Base-by-base conservation (phyloP, 2,797 vertebrate species). In the Enteromius argenteus region DNA sequence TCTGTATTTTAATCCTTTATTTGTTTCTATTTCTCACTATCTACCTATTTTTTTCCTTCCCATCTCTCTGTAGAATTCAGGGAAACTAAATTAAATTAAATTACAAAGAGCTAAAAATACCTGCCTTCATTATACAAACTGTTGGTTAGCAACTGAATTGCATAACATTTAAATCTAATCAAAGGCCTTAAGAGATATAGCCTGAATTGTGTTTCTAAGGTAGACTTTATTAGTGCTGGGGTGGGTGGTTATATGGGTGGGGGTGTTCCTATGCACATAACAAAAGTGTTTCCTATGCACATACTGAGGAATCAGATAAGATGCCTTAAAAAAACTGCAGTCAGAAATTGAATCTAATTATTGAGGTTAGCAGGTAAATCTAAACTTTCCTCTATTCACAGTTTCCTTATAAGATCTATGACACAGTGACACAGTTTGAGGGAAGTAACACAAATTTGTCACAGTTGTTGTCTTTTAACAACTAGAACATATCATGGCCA, bases 71-170 rank as follows among this genome's bases (percentile, higher is more conserved):
- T 79, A 77, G 32, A 32, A 44, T 39, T 32, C 42, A 4, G n/a
- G 73, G 58, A 76, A 85, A 56, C 23, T 68, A 23, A 64, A 78
- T 79, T 81, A 71, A 85, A 84, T 64, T 64, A 68, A 85, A 86
- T 88, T 51, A 85, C 79, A 44, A 78, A 75, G 21, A 68, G 66
- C 84, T 89, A 86, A 89, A 89, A 88, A 89, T 87, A 87, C 15
- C 58, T 21, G 37, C 62, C 23, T 62, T 67, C 53, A 80, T 85
- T 60, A 78, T 32, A 60, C 62, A 49, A 79, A 86, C 84, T 73
- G 86, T 87, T 82, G 76, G 80, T 77, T 80, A 82, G 86, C 86
- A 88, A 86, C 82, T 71, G 19, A 77, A 49, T 60, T 83, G 60
- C 27, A n/a, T 51, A 83, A 73, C 81, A 72, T 60, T 81, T 64